Conservation (phyloP, 1,140 invertebrate genomes). For the Pseudobourletiella spinata region DNA sequence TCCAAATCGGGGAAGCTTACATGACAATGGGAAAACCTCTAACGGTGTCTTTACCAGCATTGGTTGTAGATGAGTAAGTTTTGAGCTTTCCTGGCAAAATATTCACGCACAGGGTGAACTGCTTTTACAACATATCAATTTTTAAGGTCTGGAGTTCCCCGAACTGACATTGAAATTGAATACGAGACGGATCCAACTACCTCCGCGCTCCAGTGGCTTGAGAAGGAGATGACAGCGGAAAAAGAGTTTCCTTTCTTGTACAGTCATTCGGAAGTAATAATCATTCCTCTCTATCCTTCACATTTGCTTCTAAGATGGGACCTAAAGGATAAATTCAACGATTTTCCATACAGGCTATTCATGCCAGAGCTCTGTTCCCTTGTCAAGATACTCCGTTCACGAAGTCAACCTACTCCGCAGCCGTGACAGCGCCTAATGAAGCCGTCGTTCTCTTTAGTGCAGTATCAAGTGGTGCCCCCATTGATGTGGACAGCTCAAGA, state of each 20-base stretch:
- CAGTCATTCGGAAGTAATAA: slow-evolving; percentile 84
- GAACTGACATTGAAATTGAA: slow-evolving; percentile 50
- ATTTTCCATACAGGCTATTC: slow-evolving; percentile 73
- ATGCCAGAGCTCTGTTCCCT: slow-evolving; percentile 75
- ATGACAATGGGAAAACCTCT: slow-evolving; percentile 68
- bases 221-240: slow-evolving; percentile 73
- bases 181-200: slow-evolving; percentile 64
- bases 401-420: slow-evolving; percentile 46
- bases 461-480: slow-evolving; percentile 47
- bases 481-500: slow-evolving; percentile 31
- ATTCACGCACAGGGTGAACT: no score
- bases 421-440: slow-evolving; percentile 63
- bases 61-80: slow-evolving; percentile 2
- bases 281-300: no score
- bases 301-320: no score
- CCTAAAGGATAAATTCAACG: no score
- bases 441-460: slow-evolving; percentile 87
- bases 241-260: slow-evolving; percentile 81
- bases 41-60: slow-evolving; percentile 55
- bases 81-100: background rate
- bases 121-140: no score
- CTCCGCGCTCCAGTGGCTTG: slow-evolving; percentile 81
- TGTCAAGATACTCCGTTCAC: slow-evolving; percentile 91
- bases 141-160: background rate
- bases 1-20: slow-evolving; percentile 51